These are phyloP conservation scores for Baccha elongata DNA, from an alignment of 2,888 invertebrate genomes.

Conservation along the genomic window DNA sequence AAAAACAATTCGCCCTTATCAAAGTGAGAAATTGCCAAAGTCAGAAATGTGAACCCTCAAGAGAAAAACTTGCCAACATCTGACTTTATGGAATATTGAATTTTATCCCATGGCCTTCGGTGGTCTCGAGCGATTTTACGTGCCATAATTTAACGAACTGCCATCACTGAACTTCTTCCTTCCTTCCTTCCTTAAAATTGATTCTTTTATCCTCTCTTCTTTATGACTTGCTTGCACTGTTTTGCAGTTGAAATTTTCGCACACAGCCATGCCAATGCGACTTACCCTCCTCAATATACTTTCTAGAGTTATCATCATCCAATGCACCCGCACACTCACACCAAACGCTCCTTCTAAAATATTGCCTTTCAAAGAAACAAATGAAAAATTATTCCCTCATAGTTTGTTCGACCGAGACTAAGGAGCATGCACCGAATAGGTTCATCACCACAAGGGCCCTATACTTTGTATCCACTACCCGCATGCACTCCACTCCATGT, in stretches of 20 bases:
- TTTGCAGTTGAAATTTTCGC: constrained; percentile 16
- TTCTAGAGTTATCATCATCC: constrained; percentile 1
- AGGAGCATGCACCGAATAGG: constrained; percentile 59
- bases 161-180: constrained; percentile 50
- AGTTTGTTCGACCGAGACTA: constrained; percentile 50
- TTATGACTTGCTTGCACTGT: constrained; percentile 28
- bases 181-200: constrained; percentile 53
- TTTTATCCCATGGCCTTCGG: constrained; percentile 48
- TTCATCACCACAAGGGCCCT: constrained; percentile 55
- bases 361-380: constrained; percentile 65
- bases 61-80: constrained; percentile 22
- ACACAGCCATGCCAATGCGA: background rate
- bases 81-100: constrained; percentile 52
- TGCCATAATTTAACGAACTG: constrained; percentile 59
- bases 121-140: constrained; percentile 53
- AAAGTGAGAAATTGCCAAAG: constrained; percentile 5
- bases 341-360: constrained; percentile 53
- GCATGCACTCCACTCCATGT: background rate
- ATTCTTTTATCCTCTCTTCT: constrained; percentile 51
- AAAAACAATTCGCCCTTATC: background rate
- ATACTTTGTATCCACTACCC: constrained; percentile 29
- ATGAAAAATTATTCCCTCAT: constrained; percentile 60
- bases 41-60: background rate
- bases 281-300: background rate
- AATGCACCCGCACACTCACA: constrained; percentile 6